Conservation (phyloP, 2,888 invertebrate species). For the Acrobasis suavella region DNA sequence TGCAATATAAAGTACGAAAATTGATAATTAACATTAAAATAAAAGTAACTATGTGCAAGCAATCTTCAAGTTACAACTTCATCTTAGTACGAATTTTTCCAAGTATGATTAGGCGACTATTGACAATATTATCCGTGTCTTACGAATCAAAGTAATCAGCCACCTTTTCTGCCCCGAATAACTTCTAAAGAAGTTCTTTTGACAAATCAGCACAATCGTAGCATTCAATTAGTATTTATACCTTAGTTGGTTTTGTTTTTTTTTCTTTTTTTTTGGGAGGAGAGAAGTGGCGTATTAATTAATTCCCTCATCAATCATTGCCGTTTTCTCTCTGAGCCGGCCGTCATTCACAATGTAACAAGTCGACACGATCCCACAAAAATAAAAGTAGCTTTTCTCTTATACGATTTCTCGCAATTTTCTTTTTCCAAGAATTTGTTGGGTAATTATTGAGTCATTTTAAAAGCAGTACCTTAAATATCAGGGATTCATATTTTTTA, state of each 20-base stretch:
- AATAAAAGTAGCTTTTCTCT: constrained; percentile 41
- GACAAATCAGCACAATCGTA: constrained; percentile 33
- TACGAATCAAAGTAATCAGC: too few relatives aligned
- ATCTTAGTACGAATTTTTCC: too few relatives aligned
- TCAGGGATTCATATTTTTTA: too few relatives aligned
- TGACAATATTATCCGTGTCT: too few relatives aligned
- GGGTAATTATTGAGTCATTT: constrained; percentile 3
- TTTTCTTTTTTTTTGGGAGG: constrained; percentile 53
- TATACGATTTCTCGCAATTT: constrained; percentile 25
- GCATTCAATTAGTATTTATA: constrained; percentile 49
- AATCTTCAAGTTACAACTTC: too few relatives aligned
- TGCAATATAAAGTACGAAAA: too few relatives aligned
- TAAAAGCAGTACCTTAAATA: neutral
- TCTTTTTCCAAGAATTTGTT: constrained; percentile 17
- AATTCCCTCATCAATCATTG: constrained; percentile 73
- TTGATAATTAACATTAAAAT: too few relatives aligned
- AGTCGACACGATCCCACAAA: constrained; percentile 49
- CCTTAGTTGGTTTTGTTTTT: constrained; percentile 51
- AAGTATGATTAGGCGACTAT: too few relatives aligned
- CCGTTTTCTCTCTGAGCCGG: constrained; percentile 58
- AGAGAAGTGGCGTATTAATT: constrained; percentile 73
- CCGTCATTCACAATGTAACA: constrained; percentile 68
- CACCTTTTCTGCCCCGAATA: constrained; percentile 4
- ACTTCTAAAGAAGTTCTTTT: constrained; percentile 19
- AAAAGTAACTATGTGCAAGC: too few relatives aligned